Conservation (phyloP, 2,113 vertebrate species). For the Hippocampus zosterae region DNA sequence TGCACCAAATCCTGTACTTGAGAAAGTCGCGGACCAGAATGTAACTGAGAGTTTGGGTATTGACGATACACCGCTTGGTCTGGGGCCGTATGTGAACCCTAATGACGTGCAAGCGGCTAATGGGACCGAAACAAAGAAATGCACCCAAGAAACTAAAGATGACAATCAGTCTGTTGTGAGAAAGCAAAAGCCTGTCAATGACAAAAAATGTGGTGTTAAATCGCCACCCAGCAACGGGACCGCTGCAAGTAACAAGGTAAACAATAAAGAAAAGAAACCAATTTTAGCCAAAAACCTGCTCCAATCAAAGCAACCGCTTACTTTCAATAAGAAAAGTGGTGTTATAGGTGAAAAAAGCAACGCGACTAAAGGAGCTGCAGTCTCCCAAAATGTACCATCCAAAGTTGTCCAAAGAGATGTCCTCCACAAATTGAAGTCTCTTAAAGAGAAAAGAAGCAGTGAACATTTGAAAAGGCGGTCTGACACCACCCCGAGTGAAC, state of each 20-base stretch:
- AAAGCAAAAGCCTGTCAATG: conserved; percentile 29
- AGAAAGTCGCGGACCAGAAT: conserved; percentile 47
- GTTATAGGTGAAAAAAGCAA: conserved; percentile 38
- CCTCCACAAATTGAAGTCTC: conserved; percentile 51
- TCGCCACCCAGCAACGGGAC: conserved; percentile 25
- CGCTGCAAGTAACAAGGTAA: conserved; percentile 30
- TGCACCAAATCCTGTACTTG: conserved; percentile 47
- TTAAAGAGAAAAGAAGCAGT: conserved; percentile 60
- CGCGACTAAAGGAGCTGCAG: conserved; percentile 64
- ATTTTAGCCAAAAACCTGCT: conserved; percentile 36
- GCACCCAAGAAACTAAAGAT: conserved; percentile 38
- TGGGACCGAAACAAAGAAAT: conserved; percentile 29
- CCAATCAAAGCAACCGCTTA: conserved; percentile 55
- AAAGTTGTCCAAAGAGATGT: conserved; percentile 55
- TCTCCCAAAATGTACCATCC: conserved; percentile 32
- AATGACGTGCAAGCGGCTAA: conserved; percentile 72
- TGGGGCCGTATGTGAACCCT: conserved; percentile 69
- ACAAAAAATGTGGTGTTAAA: conserved; percentile 26
- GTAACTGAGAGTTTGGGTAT: conserved; percentile 34
- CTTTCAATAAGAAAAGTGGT: conserved; percentile 51
- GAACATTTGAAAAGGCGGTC: conserved; percentile 74
- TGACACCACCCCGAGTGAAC: conserved; percentile 64
- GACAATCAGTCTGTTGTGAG: conserved; percentile 40
- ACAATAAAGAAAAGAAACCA: conserved; percentile 42
- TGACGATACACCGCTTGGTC: conserved; percentile 53